Conservation (phyloP, 37 sponge, comb jelly and placozoan species). For the Ephydatia muelleri region DNA sequence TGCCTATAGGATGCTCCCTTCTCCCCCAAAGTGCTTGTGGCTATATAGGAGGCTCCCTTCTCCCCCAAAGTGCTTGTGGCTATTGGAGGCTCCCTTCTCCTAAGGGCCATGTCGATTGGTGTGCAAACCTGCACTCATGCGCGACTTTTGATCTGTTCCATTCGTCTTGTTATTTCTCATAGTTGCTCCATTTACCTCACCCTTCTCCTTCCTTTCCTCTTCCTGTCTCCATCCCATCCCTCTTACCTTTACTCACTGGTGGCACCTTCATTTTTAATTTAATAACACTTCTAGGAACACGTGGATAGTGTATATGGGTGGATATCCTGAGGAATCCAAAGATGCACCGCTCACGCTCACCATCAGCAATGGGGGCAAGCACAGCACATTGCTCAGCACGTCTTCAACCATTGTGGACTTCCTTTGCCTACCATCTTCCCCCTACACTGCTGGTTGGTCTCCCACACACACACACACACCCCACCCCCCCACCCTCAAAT, state of each 20-base stretch:
- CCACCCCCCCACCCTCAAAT: too few relatives aligned
- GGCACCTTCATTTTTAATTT: not conserved
- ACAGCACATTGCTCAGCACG: slow-evolving; percentile 16
- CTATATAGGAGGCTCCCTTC: too few relatives aligned
- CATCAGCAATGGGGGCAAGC: slow-evolving; percentile 9
- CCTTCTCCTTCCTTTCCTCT: not conserved
- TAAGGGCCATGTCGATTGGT: too few relatives aligned
- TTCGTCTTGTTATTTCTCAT: too few relatives aligned
- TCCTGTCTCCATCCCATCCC: too few relatives aligned
- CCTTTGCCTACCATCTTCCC: slow-evolving; percentile 55
- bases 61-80: too few relatives aligned
- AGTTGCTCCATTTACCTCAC: not conserved
- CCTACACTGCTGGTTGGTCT: slow-evolving; percentile 9
- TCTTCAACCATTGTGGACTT: slow-evolving; percentile 49
- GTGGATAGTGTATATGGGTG: slow-evolving; percentile 16
- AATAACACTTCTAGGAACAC: not conserved
- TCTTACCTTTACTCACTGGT: not conserved
- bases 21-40: not conserved
- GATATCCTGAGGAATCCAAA: slow-evolving; percentile 30
- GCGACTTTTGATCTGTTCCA: too few relatives aligned
- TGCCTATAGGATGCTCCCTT: not conserved
- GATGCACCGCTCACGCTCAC: slow-evolving; percentile 27
- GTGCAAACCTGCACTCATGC: too few relatives aligned
- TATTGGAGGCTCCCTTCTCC: too few relatives aligned
- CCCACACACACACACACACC: too few relatives aligned